phyloP scores from a whole-genome alignment of 2,113 vertebrate species.

The Capricornis sumatraensis region DNA sequence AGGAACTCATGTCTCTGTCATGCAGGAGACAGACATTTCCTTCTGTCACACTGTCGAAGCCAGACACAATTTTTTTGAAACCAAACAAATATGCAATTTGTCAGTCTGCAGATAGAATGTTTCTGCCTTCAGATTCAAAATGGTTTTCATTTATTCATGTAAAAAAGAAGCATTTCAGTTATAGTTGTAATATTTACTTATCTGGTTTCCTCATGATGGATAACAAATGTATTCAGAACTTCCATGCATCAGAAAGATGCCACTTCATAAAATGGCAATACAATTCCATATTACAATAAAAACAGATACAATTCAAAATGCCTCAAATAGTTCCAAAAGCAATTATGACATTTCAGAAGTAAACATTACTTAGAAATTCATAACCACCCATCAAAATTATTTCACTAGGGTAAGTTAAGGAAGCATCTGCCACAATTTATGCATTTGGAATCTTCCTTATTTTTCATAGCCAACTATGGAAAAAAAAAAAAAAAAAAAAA shows the following conservation, averaged over 20 bases:
- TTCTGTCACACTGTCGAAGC: background rate
- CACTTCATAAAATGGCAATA: slow-evolving; percentile 68
- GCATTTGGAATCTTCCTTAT: slow-evolving; percentile 53
- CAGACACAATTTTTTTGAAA: slow-evolving; percentile 48
- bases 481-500: background rate
- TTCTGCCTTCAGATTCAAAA: slow-evolving; percentile 60
- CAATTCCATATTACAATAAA: slow-evolving; percentile 69
- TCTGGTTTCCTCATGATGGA: slow-evolving; percentile 74
- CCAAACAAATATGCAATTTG: slow-evolving; percentile 66
- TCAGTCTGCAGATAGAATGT: slow-evolving; percentile 63
- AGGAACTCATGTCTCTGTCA: background rate
- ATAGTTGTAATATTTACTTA: slow-evolving; percentile 76
- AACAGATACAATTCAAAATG: slow-evolving; percentile 70
- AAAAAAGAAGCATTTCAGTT: slow-evolving; percentile 71
- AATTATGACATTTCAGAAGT: slow-evolving; percentile 71
- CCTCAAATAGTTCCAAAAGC: slow-evolving; percentile 65
- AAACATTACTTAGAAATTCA: slow-evolving; percentile 71
- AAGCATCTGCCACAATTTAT: slow-evolving; percentile 50
- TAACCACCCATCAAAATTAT: slow-evolving; percentile 63
- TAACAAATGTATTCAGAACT: slow-evolving; percentile 71
- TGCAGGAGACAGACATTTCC: slow-evolving; percentile 8
- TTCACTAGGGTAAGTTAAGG: slow-evolving; percentile 58
- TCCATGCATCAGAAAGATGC: slow-evolving; percentile 69
- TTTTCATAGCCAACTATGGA: slow-evolving; percentile 20
- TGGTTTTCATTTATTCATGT: slow-evolving; percentile 72